Evolutionary conservation across 2,888 invertebrate genomes (phyloP).

Genomic region (Pollenia labialis): DNA sequence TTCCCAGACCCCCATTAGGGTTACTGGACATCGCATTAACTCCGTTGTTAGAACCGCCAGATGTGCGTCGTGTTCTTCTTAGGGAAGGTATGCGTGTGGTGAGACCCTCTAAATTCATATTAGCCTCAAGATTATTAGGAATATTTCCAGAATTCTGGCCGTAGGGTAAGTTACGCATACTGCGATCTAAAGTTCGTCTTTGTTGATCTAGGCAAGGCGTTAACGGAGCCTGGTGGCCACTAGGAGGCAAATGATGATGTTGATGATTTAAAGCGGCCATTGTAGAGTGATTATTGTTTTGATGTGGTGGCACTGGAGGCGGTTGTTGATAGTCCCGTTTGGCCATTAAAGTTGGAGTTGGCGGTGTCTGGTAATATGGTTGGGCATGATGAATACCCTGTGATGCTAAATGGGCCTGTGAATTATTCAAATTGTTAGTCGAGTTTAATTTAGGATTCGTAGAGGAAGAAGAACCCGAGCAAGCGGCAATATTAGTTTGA

Average conservation of each 20-base stretch:
- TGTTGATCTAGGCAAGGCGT: slow-evolving; percentile 81
- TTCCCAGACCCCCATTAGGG: slow-evolving; percentile 79
- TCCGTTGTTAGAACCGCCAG: slow-evolving; percentile 77
- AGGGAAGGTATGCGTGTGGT: slow-evolving; percentile 82
- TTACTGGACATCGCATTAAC: slow-evolving; percentile 53
- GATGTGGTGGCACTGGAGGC: slow-evolving; percentile 81
- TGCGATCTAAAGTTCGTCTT: slow-evolving; percentile 82
- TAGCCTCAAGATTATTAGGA: slow-evolving; percentile 73
- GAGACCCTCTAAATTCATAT: slow-evolving; percentile 78
- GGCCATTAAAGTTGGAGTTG: slow-evolving; percentile 80
- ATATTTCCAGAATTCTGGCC: slow-evolving; percentile 45
- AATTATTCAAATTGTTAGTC: slow-evolving; percentile 67
- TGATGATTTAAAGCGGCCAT: slow-evolving; percentile 56
- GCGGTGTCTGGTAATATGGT: slow-evolving; percentile 80
- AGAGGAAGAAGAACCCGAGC: slow-evolving; percentile 3
- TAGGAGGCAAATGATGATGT: slow-evolving; percentile 74
- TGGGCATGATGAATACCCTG: slow-evolving; percentile 80
- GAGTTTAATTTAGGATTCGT: slow-evolving; percentile 38
- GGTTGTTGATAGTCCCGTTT: slow-evolving; percentile 77
- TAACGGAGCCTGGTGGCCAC: slow-evolving; percentile 78
- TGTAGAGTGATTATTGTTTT: slow-evolving; percentile 75
- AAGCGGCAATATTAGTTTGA: neutral
- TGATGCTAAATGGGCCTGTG: slow-evolving; percentile 74
- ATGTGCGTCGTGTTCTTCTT: slow-evolving; percentile 81
- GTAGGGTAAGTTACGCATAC: slow-evolving; percentile 80